Percentiles rank a stretch among this genome's conserved stretches.
Conservation (phyloP, 2,888 invertebrate species). For the Sphecodes monilicornis region DNA sequence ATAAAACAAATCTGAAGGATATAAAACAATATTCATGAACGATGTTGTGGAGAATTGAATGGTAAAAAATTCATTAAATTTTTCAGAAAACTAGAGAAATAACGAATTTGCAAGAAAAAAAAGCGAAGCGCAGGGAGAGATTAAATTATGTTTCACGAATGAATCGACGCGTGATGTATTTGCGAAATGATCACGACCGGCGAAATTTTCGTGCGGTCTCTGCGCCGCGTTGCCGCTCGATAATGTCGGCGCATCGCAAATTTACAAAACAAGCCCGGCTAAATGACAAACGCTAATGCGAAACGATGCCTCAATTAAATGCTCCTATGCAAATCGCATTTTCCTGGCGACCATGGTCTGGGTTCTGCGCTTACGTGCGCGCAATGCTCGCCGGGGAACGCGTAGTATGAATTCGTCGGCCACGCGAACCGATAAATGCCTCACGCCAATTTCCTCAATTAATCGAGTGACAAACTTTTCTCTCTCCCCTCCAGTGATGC, state of each 20-base stretch:
- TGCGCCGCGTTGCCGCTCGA: conserved; percentile 49
- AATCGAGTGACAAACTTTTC: conserved; percentile 50
- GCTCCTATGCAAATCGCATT: conserved; percentile 67
- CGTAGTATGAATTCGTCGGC: conserved; percentile 35
- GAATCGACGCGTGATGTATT: conserved; percentile 21
- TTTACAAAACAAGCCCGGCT: conserved; percentile 65
- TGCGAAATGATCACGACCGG: conserved; percentile 16
- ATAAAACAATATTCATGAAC: too few species aligned
- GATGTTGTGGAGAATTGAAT: too few species aligned
- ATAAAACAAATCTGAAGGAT: too few species aligned
- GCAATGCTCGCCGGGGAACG: conserved; percentile 8
- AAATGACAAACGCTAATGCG: conserved; percentile 71
- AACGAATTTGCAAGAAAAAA: not conserved
- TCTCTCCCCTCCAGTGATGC: not conserved
- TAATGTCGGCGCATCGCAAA: conserved; percentile 59
- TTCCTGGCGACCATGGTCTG: conserved; percentile 38
- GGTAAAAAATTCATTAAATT: not conserved
- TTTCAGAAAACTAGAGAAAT: not conserved
- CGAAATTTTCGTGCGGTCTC: conserved; percentile 30
- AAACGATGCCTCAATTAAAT: conserved; percentile 71
- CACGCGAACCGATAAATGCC: conserved; percentile 32
- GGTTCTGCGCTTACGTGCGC: conserved; percentile 36
- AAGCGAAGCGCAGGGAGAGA: not conserved
- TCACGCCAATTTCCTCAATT: conserved; percentile 49
- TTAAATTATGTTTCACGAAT: conserved; percentile 11